Conservation (phyloP, 2,888 invertebrate species). For the Leptura quadrifasciata region DNA sequence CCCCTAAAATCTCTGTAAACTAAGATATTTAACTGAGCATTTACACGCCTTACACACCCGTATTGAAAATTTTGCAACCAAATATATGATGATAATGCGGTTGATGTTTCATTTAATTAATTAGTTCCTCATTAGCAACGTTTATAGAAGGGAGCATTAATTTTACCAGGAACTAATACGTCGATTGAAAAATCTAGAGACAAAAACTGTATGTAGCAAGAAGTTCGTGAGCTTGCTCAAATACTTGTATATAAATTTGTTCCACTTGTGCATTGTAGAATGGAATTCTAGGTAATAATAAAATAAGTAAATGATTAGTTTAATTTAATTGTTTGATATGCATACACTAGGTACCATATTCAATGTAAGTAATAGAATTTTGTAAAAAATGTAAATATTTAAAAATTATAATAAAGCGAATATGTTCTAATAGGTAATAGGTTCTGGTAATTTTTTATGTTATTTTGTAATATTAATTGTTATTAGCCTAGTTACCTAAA, state of each 20-base stretch:
- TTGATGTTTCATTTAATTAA: neutral
- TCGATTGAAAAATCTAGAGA: neutral
- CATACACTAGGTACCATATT: neutral
- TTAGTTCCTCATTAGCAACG: neutral
- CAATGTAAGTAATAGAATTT: neutral
- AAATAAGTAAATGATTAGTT: neutral
- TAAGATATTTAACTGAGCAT: too few species aligned
- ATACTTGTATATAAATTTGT: neutral
- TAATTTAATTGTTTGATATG: neutral
- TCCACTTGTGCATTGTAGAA: slow-evolving; percentile 7
- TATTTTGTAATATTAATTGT: neutral
- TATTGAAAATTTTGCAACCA: neutral
- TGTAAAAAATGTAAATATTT: neutral
- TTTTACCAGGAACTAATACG: slow-evolving; percentile 7
- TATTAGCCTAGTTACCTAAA: neutral
- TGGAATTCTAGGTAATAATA: neutral
- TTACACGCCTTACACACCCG: too few species aligned
- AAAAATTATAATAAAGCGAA: neutral
- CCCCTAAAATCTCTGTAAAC: too few species aligned
- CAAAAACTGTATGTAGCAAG: neutral
- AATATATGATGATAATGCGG: neutral
- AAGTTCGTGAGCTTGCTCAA: neutral
- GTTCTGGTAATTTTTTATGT: neutral
- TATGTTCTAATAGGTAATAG: neutral
- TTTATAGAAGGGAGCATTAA: neutral